Conservation (phyloP, 2,113 vertebrate genomes). For the Bagarius yarrelli region DNA sequence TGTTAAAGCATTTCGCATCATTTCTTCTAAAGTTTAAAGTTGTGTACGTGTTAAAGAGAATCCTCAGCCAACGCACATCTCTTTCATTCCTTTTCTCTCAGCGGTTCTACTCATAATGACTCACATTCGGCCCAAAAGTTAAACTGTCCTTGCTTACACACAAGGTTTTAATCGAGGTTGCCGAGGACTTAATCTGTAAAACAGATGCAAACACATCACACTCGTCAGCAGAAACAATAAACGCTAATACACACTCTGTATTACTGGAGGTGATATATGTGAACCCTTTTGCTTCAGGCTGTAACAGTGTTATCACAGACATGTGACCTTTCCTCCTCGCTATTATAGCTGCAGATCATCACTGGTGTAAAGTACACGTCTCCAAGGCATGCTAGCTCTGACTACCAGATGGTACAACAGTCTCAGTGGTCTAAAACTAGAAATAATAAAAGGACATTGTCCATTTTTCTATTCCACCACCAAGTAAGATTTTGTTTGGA, state of each 20-base stretch:
- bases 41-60: no score
- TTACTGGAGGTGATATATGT: constrained; percentile 10
- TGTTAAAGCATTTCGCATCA: no score
- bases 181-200: not conserved
- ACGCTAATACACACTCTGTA: not conserved
- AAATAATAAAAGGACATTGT: not conserved
- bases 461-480: not conserved
- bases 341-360: constrained; percentile 1
- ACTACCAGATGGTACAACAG: not conserved
- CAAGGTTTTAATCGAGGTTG: not conserved
- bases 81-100: not conserved
- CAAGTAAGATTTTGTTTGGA: constrained; percentile 1
- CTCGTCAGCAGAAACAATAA: constrained; percentile 15
- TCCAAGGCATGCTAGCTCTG: constrained; percentile 8
- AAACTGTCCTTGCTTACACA: not conserved
- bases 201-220: not conserved
- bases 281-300: constrained; percentile 17
- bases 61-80: not conserved
- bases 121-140: no score
- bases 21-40: no score
- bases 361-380: not conserved
- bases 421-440: not conserved
- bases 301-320: constrained; percentile 21
- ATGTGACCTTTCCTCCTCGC: constrained; percentile 9
- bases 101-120: not conserved